A percentile compares a stretch with the other conserved stretches of the same genome.
phyloP scores from a whole-genome alignment of 2,113 vertebrate genomes.

The Lota lota region DNA sequence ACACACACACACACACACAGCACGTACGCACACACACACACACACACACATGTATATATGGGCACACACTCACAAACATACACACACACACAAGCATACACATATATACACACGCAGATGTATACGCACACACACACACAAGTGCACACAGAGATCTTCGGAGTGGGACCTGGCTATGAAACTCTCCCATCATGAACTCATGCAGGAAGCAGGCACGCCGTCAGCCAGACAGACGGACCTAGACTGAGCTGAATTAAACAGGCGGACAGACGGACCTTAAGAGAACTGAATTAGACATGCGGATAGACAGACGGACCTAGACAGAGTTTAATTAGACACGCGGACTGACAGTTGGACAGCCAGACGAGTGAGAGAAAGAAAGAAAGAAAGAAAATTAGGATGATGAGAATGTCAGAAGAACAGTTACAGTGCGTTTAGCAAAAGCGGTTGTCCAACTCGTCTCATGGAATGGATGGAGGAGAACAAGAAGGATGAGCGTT shows the following conservation, averaged over 20 bases:
- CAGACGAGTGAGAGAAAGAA: neutral
- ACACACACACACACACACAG: slow-evolving; percentile 5
- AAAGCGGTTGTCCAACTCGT: neutral
- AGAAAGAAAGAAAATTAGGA: neutral
- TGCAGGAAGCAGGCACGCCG: neutral
- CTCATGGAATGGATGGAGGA: neutral
- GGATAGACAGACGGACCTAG: neutral
- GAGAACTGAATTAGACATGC: neutral
- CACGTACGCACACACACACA: neutral
- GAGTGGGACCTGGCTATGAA: neutral
- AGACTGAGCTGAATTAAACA: too few species aligned
- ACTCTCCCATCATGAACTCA: neutral
- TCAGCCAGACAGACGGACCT: neutral
- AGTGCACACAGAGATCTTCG: neutral
- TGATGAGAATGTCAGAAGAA: neutral
- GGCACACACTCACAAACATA: neutral
- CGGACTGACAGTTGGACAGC: too few species aligned
- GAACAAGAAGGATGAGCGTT: neutral
- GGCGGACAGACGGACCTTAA: neutral
- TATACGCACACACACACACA: slow-evolving; percentile 3
- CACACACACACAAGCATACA: neutral
- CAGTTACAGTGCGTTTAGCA: neutral
- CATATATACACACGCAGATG: too few species aligned
- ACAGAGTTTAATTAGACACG: neutral
- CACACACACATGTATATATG: too few species aligned